Conservation (phyloP, 2,888 invertebrate genomes). For the Drosophila peninsularis region DNA sequence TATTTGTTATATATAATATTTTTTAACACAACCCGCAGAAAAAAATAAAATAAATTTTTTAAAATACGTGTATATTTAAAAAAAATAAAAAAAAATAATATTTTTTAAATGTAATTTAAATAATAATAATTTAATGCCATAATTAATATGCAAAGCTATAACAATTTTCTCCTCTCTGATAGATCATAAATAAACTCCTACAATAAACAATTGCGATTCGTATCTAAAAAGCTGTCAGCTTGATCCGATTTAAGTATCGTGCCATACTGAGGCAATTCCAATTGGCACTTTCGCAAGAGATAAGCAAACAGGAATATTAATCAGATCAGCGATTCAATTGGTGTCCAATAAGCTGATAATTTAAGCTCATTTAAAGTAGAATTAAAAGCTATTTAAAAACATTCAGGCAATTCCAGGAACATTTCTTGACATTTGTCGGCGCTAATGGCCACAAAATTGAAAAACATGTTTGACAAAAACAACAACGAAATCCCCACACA, state of each 20-base stretch:
- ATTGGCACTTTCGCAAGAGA: background rate
- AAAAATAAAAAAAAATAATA: no score
- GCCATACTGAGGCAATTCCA: background rate
- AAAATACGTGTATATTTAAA: no score
- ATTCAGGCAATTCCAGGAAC: conserved; percentile 2
- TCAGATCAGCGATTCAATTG: background rate
- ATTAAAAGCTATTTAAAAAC: background rate
- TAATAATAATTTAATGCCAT: background rate
- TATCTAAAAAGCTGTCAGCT: conserved; percentile 1
- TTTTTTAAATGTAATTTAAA: no score
- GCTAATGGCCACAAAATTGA: background rate
- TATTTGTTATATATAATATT: no score
- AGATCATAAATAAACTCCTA: background rate
- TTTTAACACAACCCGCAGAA: no score
- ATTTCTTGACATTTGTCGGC: conserved; percentile 7
- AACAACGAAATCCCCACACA: background rate
- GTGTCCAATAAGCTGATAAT: background rate
- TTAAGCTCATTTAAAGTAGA: conserved; percentile 1
- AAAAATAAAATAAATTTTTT: no score
- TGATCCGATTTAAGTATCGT: background rate
- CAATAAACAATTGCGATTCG: background rate
- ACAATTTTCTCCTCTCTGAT: background rate
- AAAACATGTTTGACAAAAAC: conserved; percentile 11
- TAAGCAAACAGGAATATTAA: conserved; percentile 1
- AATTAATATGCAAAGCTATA: background rate